These are phyloP conservation scores for Drosophila busckii DNA, from an alignment of 1,140 invertebrate species.

Conservation along the genomic window DNA sequence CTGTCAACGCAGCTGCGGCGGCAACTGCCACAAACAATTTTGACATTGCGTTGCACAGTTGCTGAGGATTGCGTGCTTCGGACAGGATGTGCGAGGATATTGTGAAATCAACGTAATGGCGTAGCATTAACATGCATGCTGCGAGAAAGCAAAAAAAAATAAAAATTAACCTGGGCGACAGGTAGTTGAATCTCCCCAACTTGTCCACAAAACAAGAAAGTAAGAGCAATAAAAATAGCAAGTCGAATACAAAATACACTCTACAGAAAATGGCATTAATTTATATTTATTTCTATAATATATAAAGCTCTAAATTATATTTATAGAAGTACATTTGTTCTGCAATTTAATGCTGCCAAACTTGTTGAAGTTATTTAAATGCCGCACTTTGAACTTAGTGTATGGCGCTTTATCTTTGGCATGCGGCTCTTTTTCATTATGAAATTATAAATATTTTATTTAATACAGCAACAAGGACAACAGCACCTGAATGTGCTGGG, in stretches of 20 bases:
- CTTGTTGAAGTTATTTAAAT: too few species aligned
- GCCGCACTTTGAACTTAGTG: too few species aligned
- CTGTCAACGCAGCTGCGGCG: constrained; percentile 59
- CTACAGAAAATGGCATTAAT: not conserved
- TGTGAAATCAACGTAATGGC: constrained; percentile 71
- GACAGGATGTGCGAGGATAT: constrained; percentile 71
- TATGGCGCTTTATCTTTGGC: constrained; percentile 35
- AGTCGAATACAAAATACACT: constrained; percentile 6
- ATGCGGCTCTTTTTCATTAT: constrained; percentile 43
- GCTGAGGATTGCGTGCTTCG: constrained; percentile 20
- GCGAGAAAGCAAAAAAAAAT: constrained; percentile 16
- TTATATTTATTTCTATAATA: not conserved
- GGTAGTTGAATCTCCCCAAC: constrained; percentile 27
- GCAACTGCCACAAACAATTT: constrained; percentile 73
- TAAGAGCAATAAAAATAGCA: not conserved
- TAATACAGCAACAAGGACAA: constrained; percentile 28
- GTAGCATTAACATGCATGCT: constrained; percentile 59
- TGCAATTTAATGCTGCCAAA: too few species aligned
- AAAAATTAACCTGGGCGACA: too few species aligned
- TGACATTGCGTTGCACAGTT: constrained; percentile 56
- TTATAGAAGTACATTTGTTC: too few species aligned
- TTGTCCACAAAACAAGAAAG: constrained; percentile 26
- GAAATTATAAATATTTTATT: constrained; percentile 53
- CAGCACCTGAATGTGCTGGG: not conserved
- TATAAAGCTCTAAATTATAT: too few species aligned